Conservation (phyloP, 2,797 vertebrate genomes). For the Coluber constrictor region DNA sequence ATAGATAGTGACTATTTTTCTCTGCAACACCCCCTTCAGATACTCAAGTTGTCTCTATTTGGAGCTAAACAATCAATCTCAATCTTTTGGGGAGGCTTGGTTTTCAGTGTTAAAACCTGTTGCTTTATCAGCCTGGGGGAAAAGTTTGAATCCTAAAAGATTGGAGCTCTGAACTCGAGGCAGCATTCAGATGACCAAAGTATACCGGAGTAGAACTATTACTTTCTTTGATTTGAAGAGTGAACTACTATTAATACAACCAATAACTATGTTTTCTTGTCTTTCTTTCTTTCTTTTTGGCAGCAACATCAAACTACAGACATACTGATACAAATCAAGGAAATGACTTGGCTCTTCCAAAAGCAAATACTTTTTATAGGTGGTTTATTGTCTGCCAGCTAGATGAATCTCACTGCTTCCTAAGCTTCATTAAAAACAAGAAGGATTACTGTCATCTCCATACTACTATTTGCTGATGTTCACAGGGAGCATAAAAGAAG, state of each 20-base stretch:
- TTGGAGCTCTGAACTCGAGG: not conserved
- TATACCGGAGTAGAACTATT: not conserved
- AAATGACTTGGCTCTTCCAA: not conserved
- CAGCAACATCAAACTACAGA: not conserved
- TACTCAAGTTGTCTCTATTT: not conserved
- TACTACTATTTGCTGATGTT: not conserved
- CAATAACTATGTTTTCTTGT: not conserved
- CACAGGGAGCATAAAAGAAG: not conserved
- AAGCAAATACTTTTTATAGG: not conserved
- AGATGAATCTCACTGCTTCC: not conserved
- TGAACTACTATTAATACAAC: not conserved
- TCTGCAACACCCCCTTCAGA: not conserved
- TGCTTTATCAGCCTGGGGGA: not conserved
- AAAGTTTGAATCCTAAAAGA: not conserved
- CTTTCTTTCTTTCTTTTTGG: not conserved
- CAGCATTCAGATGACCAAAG: not conserved
- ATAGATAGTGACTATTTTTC: not conserved
- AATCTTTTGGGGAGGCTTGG: not conserved
- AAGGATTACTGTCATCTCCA: not conserved
- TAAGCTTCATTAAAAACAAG: not conserved
- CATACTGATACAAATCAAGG: not conserved
- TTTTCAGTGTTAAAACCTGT: not conserved
- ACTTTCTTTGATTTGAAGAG: not conserved
- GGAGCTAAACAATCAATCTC: not conserved
- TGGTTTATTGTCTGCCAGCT: not conserved